Percentiles rank a stretch among this genome's conserved stretches.
These are phyloP conservation scores for Microctenopoma lineatum DNA, from an alignment of 2,797 vertebrate species.

Conservation along the genomic window DNA sequence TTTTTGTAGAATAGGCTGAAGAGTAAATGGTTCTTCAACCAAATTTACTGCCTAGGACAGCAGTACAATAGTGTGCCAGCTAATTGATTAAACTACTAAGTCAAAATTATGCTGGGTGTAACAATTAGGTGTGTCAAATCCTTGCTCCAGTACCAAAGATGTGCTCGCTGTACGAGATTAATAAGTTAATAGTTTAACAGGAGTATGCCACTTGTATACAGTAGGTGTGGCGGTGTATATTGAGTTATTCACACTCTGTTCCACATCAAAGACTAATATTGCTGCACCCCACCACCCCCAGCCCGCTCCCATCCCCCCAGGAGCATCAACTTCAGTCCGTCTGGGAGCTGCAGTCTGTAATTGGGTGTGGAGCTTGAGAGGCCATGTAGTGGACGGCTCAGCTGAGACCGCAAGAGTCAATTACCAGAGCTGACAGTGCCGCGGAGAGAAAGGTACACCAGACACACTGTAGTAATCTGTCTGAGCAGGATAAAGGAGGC, in stretches of 20 bases:
- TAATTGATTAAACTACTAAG: slow-evolving; percentile 44
- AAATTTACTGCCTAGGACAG: slow-evolving; percentile 26
- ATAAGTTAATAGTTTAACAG: slow-evolving; percentile 46
- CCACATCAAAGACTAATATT: slow-evolving; percentile 71
- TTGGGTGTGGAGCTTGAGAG: slow-evolving; percentile 73
- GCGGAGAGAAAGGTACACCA: slow-evolving; percentile 70
- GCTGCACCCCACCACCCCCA: slow-evolving; percentile 1
- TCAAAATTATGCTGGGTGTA: slow-evolving; percentile 20
- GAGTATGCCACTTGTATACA: background rate
- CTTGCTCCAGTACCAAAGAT: slow-evolving; percentile 21
- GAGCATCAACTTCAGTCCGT: slow-evolving; percentile 54
- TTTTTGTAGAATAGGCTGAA: slow-evolving; percentile 7
- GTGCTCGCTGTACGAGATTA: slow-evolving; percentile 45
- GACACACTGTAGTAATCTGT: slow-evolving; percentile 60
- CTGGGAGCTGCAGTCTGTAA: slow-evolving; percentile 69
- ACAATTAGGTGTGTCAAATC: slow-evolving; percentile 32
- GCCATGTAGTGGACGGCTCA: slow-evolving; percentile 71
- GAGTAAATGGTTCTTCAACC: slow-evolving; percentile 13
- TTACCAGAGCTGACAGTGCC: slow-evolving; percentile 74
- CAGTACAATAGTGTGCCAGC: background rate
- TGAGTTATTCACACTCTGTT: slow-evolving; percentile 33
- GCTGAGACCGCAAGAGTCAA: slow-evolving; percentile 74
- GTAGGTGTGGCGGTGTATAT: slow-evolving; percentile 23
- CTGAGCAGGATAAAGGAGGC: slow-evolving; percentile 61
- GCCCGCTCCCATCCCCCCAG: background rate